Percentiles rank a stretch among this genome's conserved stretches.
phyloP scores from a whole-genome alignment of 37 sponge, comb jelly and placozoan genomes.

The Spongia lamella region DNA sequence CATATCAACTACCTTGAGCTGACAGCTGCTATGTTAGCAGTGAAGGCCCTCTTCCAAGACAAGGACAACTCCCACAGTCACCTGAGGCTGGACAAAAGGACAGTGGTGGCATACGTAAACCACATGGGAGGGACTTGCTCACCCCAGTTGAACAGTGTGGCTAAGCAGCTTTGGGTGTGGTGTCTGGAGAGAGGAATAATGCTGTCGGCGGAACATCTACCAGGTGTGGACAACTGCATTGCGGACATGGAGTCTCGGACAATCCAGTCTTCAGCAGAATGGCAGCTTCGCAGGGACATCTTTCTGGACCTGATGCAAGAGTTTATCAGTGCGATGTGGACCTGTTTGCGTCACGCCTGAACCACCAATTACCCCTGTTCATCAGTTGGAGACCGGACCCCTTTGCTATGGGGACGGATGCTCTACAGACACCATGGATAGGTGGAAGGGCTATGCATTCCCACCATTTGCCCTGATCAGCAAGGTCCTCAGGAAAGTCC shows the following conservation, averaged over 20 bases:
- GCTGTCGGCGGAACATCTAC: constrained; percentile 41
- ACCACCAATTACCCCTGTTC: constrained; percentile 37
- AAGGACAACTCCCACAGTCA: too few relatives aligned
- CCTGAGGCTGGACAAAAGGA: too few relatives aligned
- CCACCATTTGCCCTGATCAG: constrained; percentile 56
- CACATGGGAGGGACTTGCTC: constrained; percentile 46
- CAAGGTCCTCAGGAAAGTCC: constrained; percentile 39
- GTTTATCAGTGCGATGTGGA: too few relatives aligned
- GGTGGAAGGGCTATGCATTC: too few relatives aligned
- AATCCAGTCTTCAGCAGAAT: too few relatives aligned
- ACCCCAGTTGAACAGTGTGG: neutral
- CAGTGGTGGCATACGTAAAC: constrained; percentile 37
- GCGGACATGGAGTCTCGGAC: too few relatives aligned
- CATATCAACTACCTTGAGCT: too few relatives aligned
- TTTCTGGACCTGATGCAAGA: too few relatives aligned
- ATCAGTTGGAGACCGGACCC: constrained; percentile 54
- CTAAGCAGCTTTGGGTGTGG: constrained; percentile 38
- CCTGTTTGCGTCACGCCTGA: constrained; percentile 51
- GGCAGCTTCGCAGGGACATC: too few relatives aligned
- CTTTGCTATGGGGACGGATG: constrained; percentile 43
- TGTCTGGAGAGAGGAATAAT: constrained; percentile 41
- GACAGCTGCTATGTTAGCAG: too few relatives aligned
- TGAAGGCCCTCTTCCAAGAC: too few relatives aligned
- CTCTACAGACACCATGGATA: constrained; percentile 15
- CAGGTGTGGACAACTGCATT: constrained; percentile 39